Evolutionary conservation across 2,113 vertebrate genomes (phyloP), one percentile per base, ranked within the genome.

Genomic region (Perca schrenkii): DNA sequence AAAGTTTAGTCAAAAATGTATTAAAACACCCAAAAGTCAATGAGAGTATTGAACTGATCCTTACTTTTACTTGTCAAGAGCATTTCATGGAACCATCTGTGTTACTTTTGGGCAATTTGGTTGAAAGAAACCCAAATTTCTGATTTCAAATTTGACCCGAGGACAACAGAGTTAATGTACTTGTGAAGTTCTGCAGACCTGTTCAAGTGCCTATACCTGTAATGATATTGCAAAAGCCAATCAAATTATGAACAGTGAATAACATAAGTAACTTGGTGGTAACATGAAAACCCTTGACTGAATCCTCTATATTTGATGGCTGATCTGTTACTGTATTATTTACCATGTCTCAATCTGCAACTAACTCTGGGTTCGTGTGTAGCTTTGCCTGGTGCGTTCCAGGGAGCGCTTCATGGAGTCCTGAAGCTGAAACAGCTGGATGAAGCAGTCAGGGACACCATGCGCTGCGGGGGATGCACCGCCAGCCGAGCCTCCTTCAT

Each of bases 311-410:
- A 13, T 52, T 36, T 52, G 14, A 43, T 56, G 1, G n/a, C 12
- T 40, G 11, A 46, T 31, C 12, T 11, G 5, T 49, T 11, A 21
- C 52, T 50, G 28, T 15, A 11, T 52, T 0, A 46, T 43, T 34
- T n/a, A 49, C 50, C 4, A 52, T 46, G 31, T 10, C 3, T 50
- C 34, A 43, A 10, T 15, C 46, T 65, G 14, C 7, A 34, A 0
- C 2, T 82, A 5, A 58, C 2, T 69, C 50, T 84, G 70, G 0
- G 2, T 74, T 14, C 83, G 46, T 84, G 53, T 90, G 54, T 77
- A 95, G 94, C 54, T 69, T 70, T 95, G 91, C 94, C 94, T 0
- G 91, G 83, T 85, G 94, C 94, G 0, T 91, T 95, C 93, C 94
- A 94, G 79, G 94, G 85, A 77, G 94, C 94, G 34, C 92, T 95